Evolutionary conservation across 1,140 invertebrate genomes (phyloP).

Genomic region (Lanistes nyassanus): DNA sequence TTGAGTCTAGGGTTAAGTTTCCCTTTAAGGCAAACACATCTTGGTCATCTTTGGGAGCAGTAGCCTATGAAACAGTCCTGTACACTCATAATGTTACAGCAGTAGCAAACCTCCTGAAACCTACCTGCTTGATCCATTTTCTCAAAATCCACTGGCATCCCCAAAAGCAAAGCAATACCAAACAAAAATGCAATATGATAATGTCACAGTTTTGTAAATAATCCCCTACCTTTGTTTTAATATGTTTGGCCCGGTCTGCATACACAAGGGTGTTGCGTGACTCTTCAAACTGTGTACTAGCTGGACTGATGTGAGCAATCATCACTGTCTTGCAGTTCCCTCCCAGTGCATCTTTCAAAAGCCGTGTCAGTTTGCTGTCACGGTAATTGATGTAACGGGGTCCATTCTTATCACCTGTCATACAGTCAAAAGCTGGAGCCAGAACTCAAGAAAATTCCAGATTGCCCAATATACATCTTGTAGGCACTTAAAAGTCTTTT

Average conservation of each 20-base stretch:
- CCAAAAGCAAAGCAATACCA: not conserved
- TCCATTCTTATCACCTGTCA: slow-evolving; percentile 73
- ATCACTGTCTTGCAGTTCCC: slow-evolving; percentile 95
- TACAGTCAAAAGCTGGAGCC: not conserved
- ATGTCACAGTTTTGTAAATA: too few relatives aligned
- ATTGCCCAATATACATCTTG: too few relatives aligned
- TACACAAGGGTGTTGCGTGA: slow-evolving; percentile 97
- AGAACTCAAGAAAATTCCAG: not conserved
- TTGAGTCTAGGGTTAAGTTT: too few relatives aligned
- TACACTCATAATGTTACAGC: too few relatives aligned
- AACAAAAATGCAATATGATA: not conserved
- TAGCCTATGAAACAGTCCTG: too few relatives aligned
- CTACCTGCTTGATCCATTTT: too few relatives aligned
- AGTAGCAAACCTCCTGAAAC: too few relatives aligned
- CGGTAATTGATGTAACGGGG: slow-evolving; percentile 92
- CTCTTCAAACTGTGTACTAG: slow-evolving; percentile 79
- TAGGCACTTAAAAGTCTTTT: too few relatives aligned
- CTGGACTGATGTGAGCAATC: slow-evolving; percentile 94
- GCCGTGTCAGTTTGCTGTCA: slow-evolving; percentile 92
- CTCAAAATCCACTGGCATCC: too few relatives aligned
- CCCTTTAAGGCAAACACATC: too few relatives aligned
- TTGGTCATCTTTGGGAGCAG: too few relatives aligned
- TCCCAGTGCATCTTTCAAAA: slow-evolving; percentile 93
- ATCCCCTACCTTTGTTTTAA: slow-evolving; percentile 76
- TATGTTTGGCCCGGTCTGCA: slow-evolving; percentile 91